Percentiles rank a stretch among this genome's conserved stretches.
Conservation (phyloP, 2,113 vertebrate species). For the Sinocyclocheilus anshuiensis region DNA sequence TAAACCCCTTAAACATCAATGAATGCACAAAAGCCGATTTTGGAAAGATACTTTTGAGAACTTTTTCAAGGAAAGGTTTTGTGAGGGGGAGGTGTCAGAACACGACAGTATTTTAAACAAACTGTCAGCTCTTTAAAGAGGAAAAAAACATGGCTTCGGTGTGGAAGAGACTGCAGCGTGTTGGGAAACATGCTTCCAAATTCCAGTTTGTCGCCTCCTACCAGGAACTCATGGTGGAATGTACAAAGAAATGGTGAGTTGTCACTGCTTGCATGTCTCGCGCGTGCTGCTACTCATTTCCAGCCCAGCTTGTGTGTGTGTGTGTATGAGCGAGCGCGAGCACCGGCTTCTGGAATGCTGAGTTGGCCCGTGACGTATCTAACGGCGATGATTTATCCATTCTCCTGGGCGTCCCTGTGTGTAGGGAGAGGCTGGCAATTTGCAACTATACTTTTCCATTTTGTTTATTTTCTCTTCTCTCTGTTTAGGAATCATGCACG, state of each 20-base stretch:
- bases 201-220: conserved; percentile 99
- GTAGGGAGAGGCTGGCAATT: conserved; percentile 58
- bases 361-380: conserved; percentile 51
- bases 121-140: conserved; percentile 45
- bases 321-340: not conserved
- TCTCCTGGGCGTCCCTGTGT: conserved; percentile 62
- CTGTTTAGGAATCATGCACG: not conserved
- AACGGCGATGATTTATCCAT: conserved; percentile 63
- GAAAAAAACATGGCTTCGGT: conserved; percentile 91
- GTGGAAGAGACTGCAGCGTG: conserved; percentile 98
- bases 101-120: conserved; percentile 55
- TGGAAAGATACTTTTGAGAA: conserved; percentile 63
- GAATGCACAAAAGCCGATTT: conserved; percentile 54
- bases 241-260: conserved; percentile 99
- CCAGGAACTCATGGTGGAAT: conserved; percentile 98
- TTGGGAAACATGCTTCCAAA: conserved; percentile 98
- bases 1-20: conserved; percentile 58
- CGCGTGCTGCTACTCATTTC: conserved; percentile 8
- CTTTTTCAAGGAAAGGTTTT: conserved; percentile 52
- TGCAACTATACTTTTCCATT: not conserved
- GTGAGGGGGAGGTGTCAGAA: conserved; percentile 61
- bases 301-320: conserved; percentile 4
- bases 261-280: conserved; percentile 31
- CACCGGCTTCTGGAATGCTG: conserved; percentile 63
- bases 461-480: not conserved